phyloP scores from a whole-genome alignment of 2,888 invertebrate genomes.

The Sinohyriopsis cumingii region DNA sequence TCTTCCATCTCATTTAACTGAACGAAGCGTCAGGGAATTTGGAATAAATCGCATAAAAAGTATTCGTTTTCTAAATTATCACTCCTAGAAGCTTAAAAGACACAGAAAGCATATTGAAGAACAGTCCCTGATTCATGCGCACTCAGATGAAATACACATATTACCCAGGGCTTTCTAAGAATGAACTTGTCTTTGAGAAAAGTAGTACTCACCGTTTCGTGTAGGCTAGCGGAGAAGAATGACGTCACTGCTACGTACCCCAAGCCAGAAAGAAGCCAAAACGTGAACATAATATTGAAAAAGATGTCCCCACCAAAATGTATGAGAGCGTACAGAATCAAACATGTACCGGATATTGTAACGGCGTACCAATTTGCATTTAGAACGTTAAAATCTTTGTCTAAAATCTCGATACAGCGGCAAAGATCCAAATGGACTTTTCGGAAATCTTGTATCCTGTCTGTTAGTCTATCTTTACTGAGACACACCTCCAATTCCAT shows the following conservation, averaged over 20 bases:
- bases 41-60: too few species aligned
- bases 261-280: conserved; percentile 8
- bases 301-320: background rate
- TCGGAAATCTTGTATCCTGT: conserved; percentile 4
- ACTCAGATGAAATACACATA: too few species aligned
- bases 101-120: too few species aligned
- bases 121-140: too few species aligned
- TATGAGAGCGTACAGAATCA: conserved; percentile 11
- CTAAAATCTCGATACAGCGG: conserved; percentile 10
- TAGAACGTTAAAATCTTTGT: conserved; percentile 15
- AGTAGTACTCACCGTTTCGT: conserved; percentile 5
- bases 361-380: conserved; percentile 10
- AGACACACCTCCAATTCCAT: too few species aligned
- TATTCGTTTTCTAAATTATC: too few species aligned
- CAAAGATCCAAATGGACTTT: conserved; percentile 14
- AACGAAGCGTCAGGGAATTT: too few species aligned
- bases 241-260: conserved; percentile 1
- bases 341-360: conserved; percentile 12
- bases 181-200: too few species aligned
- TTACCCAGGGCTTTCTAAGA: too few species aligned
- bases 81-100: too few species aligned
- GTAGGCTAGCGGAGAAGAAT: conserved; percentile 3
- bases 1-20: too few species aligned
- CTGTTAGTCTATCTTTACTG: too few species aligned
- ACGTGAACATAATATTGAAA: background rate